phyloP scores from a whole-genome alignment of 2,113 vertebrate species.

The Rhinolophus sinicus region DNA sequence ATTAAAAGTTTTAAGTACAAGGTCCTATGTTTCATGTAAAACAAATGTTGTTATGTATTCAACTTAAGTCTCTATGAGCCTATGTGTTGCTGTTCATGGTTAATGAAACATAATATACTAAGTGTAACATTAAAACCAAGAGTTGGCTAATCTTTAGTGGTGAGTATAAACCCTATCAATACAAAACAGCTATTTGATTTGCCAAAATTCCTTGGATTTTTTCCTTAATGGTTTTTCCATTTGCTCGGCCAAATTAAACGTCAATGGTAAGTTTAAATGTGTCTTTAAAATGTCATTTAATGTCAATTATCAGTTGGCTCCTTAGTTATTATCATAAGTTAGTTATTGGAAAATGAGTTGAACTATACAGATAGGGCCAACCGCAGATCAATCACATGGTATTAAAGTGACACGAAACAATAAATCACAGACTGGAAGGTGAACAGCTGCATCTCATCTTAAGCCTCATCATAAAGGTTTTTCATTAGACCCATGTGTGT shows the following conservation, averaged over 20 bases:
- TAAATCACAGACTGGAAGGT: neutral
- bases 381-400: neutral
- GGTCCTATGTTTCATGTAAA: neutral
- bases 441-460: neutral
- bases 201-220: neutral
- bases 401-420: neutral
- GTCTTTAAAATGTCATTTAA: neutral
- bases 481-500: neutral
- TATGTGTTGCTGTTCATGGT: neutral
- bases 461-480: neutral
- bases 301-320: neutral
- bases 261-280: neutral
- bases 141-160: neutral
- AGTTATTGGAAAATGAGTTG: neutral
- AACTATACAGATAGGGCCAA: neutral
- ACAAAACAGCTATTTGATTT: neutral
- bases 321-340: neutral
- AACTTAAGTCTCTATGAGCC: neutral
- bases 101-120: neutral
- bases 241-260: constrained; percentile 32
- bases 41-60: neutral
- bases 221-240: neutral
- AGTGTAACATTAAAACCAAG: neutral
- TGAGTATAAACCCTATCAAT: neutral
- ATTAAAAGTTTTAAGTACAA: neutral